Conservation (phyloP, 2,113 vertebrate species). For the Rhegmatorhina hoffmannsi region DNA sequence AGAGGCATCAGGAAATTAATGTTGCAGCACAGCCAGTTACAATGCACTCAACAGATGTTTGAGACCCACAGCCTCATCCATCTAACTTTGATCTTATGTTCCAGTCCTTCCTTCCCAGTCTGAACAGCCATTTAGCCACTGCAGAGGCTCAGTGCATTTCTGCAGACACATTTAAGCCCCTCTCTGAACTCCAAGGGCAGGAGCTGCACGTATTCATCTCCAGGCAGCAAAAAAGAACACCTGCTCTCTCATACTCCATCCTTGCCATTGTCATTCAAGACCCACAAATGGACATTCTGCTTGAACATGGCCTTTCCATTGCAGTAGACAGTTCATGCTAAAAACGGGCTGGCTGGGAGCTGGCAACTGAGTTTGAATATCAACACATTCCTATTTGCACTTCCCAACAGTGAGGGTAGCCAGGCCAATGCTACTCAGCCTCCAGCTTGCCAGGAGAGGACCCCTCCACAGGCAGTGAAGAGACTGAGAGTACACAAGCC, state of each 20-base stretch:
- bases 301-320: not conserved
- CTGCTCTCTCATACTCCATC: not conserved
- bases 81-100: not conserved
- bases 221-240: not conserved
- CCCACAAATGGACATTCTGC: not conserved
- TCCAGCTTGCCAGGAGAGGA: not conserved
- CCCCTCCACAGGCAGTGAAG: not conserved
- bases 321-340: not conserved
- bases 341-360: not conserved
- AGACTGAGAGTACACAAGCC: not conserved
- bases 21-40: not conserved
- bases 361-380: not conserved
- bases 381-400: not conserved
- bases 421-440: not conserved
- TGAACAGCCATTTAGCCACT: not conserved
- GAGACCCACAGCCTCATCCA: not conserved
- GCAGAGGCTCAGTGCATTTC: not conserved
- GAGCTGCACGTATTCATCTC: not conserved
- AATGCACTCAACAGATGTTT: constrained; percentile 31
- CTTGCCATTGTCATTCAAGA: not conserved
- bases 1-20: not conserved
- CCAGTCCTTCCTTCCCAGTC: not conserved
- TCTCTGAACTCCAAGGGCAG: not conserved
- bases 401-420: not conserved
- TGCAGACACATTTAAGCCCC: not conserved